Evolutionary conservation across 1,140 invertebrate species (phyloP), one percentile per base, ranked within the genome.

Genomic region (Dufourea novaeangliae): DNA sequence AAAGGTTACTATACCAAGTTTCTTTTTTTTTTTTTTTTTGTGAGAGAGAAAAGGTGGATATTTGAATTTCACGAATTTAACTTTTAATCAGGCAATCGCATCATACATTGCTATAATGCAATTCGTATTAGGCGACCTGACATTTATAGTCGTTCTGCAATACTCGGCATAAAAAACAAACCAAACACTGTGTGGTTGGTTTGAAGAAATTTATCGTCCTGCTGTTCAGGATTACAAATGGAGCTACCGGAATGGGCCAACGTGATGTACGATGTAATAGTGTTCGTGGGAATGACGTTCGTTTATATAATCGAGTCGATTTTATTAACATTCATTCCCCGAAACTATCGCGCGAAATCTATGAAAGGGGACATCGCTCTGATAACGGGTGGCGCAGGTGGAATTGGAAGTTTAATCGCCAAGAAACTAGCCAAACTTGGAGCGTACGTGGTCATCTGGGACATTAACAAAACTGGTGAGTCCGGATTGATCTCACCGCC

Each of bases 311-410:
- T 64, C 8, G 91, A 93, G 59, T 70, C 92, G 0, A 32, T 94
- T 5, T 77, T 94, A 0, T 52, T 94, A 10, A 88, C 75, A 11
- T 87, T 94, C 8, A 80, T 94, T 34, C 94, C 94, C 0, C 86
- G 87, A 46, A 82, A 88, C 17, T 93, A 92, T 78, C 90, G 92
- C 10, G 89, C 82, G 27, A 94, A 95, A 86, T 93, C 93, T 67
- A 88, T 98, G 27, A 93, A 93, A 54, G 95, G 95, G 22, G 95
- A 97, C 88, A 92, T 98, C 29, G 96, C 96, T 0, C 90, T 99
- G 25, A 95, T 99, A 52, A 98, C 98, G 1, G 98, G 98, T 14
- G 97, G 96, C 34, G 98, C 97, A 37, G 96, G 96, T 77, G 98
- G 98, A 46, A 94, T 99, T 34, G 98, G 98, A 11, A 94, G 96